Conservation (phyloP, 1,140 invertebrate species). For the Maconellicoccus hirsutus region DNA sequence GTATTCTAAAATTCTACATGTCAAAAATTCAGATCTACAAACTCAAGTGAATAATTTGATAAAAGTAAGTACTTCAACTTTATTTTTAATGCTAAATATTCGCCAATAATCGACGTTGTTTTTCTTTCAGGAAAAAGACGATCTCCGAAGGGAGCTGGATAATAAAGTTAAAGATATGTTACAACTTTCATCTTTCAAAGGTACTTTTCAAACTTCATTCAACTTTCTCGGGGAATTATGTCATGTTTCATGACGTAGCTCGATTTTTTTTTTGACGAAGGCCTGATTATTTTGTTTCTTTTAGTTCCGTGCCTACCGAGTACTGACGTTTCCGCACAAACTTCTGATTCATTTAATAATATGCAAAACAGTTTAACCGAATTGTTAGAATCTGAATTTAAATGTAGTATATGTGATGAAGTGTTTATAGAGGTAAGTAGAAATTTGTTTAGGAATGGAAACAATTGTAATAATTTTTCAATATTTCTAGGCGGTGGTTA, state of each 20-base stretch:
- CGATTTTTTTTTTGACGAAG: too few relatives aligned
- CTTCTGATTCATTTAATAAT: neutral
- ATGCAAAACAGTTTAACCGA: neutral
- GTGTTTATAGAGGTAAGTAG: neutral
- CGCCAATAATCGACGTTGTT: neutral
- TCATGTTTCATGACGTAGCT: too few relatives aligned
- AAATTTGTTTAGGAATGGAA: neutral
- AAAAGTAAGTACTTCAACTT: neutral
- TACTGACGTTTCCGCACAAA: neutral
- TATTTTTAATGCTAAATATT: too few relatives aligned
- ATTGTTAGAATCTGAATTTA: conserved; percentile 12
- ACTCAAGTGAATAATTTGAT: neutral
- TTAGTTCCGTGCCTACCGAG: neutral
- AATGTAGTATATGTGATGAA: conserved; percentile 13
- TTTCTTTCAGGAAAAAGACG: neutral
- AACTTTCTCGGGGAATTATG: too few relatives aligned
- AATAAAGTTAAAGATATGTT: too few relatives aligned
- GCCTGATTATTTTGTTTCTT: too few relatives aligned
- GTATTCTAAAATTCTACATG: neutral
- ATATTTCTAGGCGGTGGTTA: conserved; percentile 11
- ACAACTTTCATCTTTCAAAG: too few relatives aligned
- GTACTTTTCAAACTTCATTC: too few relatives aligned
- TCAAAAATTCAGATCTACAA: neutral
- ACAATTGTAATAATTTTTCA: neutral
- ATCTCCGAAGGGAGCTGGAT: neutral